phyloP scores from a whole-genome alignment of 2,113 vertebrate genomes.

The Malurus cyaneus region DNA sequence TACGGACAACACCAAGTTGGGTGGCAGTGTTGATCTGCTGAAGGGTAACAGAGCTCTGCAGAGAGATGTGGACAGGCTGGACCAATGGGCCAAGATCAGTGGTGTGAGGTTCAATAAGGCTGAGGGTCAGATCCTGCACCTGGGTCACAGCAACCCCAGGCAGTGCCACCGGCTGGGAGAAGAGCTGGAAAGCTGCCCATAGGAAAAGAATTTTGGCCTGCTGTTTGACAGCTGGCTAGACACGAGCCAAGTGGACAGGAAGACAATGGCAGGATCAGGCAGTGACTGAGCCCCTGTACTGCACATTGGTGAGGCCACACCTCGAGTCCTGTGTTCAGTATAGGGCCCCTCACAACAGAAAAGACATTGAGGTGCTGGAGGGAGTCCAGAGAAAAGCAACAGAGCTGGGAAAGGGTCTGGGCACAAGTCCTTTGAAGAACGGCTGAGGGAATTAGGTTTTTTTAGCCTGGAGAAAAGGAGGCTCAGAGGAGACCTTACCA shows the following conservation, averaged over 20 bases:
- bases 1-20: neutral
- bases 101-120: neutral
- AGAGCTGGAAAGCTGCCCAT: neutral
- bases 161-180: neutral
- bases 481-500: neutral
- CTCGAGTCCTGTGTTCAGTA: accelerated
- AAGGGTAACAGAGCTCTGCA: neutral
- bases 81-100: accelerated
- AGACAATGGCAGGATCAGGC: neutral
- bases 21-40: neutral
- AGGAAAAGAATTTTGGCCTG: neutral
- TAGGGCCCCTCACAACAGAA: neutral
- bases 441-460: neutral
- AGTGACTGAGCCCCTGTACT: neutral
- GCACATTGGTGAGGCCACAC: accelerated
- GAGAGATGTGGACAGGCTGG: neutral
- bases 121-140: neutral
- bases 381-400: neutral
- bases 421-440: neutral
- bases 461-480: neutral
- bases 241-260: neutral
- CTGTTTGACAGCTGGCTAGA: neutral
- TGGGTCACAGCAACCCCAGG: neutral
- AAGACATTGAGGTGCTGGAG: neutral
- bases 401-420: neutral